These are phyloP conservation scores for Octopus sinensis DNA, from an alignment of 1,140 invertebrate species.

Conservation along the genomic window DNA sequence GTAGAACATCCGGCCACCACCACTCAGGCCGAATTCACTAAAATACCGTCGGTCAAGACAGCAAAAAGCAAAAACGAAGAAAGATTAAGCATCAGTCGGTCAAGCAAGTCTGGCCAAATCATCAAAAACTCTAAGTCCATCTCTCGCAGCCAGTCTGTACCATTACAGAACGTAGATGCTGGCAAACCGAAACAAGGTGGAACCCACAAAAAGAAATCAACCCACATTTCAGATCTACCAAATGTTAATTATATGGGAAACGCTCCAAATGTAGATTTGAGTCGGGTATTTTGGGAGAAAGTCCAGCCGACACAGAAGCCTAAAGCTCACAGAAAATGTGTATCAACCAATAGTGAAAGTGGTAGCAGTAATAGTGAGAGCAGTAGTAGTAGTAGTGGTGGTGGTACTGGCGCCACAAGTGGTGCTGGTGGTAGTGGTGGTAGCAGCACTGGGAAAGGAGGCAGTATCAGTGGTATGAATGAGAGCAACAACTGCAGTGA, in stretches of 20 bases:
- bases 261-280: slow-evolving; percentile 30
- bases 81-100: background rate
- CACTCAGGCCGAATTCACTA: background rate
- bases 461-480: slow-evolving; percentile 18
- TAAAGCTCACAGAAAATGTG: background rate
- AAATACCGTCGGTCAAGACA: background rate
- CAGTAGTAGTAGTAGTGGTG: slow-evolving; percentile 1
- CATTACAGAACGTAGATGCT: background rate
- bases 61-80: background rate
- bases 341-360: background rate
- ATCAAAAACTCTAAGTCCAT: background rate
- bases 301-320: background rate
- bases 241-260: slow-evolving; percentile 32
- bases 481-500: slow-evolving; percentile 14
- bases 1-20: background rate
- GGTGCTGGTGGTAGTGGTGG: background rate
- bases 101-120: background rate
- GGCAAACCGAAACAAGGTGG: background rate
- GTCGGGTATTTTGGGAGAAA: slow-evolving; percentile 15
- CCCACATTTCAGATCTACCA: slow-evolving; percentile 22
- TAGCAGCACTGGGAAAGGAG: slow-evolving; percentile 12
- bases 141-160: slow-evolving; percentile 14
- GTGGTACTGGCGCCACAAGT: slow-evolving; percentile 1
- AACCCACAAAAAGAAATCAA: background rate
- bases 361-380: slow-evolving; percentile 15